phyloP scores from a whole-genome alignment of 1,140 invertebrate genomes.

The Bombus pyrosoma region DNA sequence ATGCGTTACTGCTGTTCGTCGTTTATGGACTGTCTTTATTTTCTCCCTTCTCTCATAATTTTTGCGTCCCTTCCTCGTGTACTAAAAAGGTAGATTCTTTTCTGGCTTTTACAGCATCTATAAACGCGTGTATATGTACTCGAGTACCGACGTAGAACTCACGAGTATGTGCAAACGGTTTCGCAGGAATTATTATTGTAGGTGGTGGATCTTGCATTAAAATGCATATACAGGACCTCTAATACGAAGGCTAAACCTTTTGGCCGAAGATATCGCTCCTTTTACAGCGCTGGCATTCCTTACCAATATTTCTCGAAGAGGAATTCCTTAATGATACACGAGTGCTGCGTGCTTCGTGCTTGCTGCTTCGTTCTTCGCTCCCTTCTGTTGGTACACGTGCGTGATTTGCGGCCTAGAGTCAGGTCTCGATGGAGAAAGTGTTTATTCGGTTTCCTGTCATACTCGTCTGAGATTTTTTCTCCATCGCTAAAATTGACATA shows the following conservation, averaged over 20 bases:
- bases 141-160: not conserved
- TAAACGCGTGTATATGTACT: slow-evolving; percentile 25
- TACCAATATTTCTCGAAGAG: slow-evolving; percentile 26
- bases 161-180: slow-evolving; percentile 7
- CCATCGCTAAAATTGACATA: not conserved
- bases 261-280: not conserved
- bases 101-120: slow-evolving; percentile 28
- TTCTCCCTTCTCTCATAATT: too few species aligned
- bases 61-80: too few species aligned
- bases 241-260: slow-evolving; percentile 18
- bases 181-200: slow-evolving; percentile 31
- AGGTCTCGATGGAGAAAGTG: slow-evolving; percentile 13
- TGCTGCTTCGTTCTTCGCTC: not conserved
- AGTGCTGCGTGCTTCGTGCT: slow-evolving; percentile 7
- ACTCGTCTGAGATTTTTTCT: not conserved
- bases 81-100: not conserved
- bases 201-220: slow-evolving; percentile 24
- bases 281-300: slow-evolving; percentile 6
- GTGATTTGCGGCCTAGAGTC: slow-evolving; percentile 5
- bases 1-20: too few species aligned
- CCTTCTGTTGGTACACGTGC: not conserved
- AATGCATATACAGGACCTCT: slow-evolving; percentile 15
- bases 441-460: slow-evolving; percentile 4
- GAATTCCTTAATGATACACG: slow-evolving; percentile 42
- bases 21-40: too few species aligned